Base-by-base conservation (phyloP, 2,797 vertebrate genomes). In the Artibeus jamaicensis region DNA sequence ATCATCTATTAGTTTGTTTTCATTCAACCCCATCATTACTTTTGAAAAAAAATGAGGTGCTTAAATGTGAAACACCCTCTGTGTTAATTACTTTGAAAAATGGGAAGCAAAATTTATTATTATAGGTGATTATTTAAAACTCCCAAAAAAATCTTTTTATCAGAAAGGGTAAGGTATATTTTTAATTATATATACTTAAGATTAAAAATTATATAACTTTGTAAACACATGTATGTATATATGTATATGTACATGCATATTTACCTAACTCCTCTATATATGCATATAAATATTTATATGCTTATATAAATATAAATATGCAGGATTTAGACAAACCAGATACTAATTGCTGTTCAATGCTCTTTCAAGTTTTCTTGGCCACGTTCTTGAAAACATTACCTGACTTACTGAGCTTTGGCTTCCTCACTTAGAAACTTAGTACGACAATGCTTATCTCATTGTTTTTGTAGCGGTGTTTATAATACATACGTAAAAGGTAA, bases 21-120 rank as follows among this genome's bases (percentile, higher is more conserved):
- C 62, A 46, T 67, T 97, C 82, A 79, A 57, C 48, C 34, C 73
- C 59, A 53, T 18, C 26, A 92, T 93, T 76, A 84, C 24, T 96
- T 95, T 77, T 37, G 37, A 93, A 62, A 87, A 95, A 95, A 71
- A 46, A 57, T 37, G 3, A 50, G n/a, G 5, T 79, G 42, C 34
- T 46, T 93, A 68, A 94, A 67, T 86, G 59, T 21, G 9, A 91
- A 32, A 86, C n/a, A 4, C 67, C n/a, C 12, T 97, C 79, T 24
- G 6, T 86, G 44, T 19, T 94, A 57, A 85, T 89, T 92, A n/a
- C 67, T 68, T 46, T 96, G 29, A 11, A 7, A 96, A 26, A 10
- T 29, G 6, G 32, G 26, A 42, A 94, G 74, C 53, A 78, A 2
- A 70, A 9, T 21, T 65, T 79, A 26, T 93, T 0, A 0, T 24